Conservation (phyloP, 1,140 invertebrate genomes). For the Vollenhovia emeryi region DNA sequence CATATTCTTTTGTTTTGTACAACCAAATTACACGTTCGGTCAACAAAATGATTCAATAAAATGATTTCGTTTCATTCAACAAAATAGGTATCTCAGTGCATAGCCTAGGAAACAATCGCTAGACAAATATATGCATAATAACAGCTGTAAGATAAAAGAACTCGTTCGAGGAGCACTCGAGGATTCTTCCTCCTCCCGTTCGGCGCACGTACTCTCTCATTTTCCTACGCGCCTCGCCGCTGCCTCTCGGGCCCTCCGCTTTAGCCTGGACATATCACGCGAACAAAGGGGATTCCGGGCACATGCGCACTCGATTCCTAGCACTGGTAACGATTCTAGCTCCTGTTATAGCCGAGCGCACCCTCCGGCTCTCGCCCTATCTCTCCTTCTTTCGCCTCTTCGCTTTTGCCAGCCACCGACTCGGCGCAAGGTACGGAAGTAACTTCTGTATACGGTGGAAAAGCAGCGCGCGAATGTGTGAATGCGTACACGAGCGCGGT, state of each 20-base stretch:
- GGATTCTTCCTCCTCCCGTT: neutral
- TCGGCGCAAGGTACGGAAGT: conserved; percentile 56
- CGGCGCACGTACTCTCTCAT: neutral
- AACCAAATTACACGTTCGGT: no score
- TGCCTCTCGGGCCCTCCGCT: neutral
- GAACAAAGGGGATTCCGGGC: conserved; percentile 79
- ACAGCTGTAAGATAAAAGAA: conserved; percentile 80
- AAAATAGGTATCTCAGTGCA: no score
- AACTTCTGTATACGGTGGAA: neutral
- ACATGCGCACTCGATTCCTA: conserved; percentile 80
- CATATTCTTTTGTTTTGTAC: no score
- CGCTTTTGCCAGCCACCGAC: conserved; percentile 12
- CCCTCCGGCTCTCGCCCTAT: conserved; percentile 61
- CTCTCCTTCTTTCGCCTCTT: conserved; percentile 38
- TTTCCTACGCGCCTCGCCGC: conserved; percentile 13
- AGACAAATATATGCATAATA: conserved; percentile 76
- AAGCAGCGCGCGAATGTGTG: conserved; percentile 53
- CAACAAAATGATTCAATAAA: no score
- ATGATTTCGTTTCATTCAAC: no score
- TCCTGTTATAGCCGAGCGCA: conserved; percentile 75
- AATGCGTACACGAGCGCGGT: conserved; percentile 63
- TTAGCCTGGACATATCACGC: conserved; percentile 51
- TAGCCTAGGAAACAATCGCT: conserved; percentile 48
- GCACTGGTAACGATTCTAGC: conserved; percentile 83
- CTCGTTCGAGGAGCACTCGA: conserved; percentile 74